Evolutionary conservation across 2,113 vertebrate genomes (phyloP).

Genomic region (Turnix velox): DNA sequence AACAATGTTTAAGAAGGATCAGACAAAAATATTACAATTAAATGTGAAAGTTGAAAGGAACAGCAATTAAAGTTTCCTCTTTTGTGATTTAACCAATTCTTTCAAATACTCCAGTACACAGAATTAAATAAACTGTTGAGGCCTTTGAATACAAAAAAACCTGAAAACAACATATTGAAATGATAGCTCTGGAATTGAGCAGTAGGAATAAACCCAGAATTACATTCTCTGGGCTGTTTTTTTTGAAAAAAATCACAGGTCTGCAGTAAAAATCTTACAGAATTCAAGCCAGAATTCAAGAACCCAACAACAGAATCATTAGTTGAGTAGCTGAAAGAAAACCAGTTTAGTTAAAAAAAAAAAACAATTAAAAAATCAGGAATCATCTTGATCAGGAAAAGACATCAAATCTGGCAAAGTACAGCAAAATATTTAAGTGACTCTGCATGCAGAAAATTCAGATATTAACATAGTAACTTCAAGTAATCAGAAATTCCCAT

Average conservation of each 20-base stretch:
- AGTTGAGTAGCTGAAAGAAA: background rate
- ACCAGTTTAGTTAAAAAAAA: background rate
- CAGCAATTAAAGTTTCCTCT: background rate
- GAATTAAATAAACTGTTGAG: background rate
- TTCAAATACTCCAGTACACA: background rate
- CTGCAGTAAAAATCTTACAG: too few species aligned
- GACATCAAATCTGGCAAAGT: background rate
- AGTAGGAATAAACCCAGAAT: background rate
- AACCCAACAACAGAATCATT: accelerated
- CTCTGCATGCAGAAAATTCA: background rate
- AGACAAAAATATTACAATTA: background rate
- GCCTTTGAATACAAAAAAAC: background rate
- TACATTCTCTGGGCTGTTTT: background rate
- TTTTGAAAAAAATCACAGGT: too few species aligned
- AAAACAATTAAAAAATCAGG: background rate
- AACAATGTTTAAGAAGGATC: accelerated
- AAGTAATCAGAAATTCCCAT: background rate
- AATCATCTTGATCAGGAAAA: background rate
- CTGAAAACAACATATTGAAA: background rate
- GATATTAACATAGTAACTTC: background rate
- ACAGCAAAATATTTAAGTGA: background rate
- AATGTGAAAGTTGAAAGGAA: background rate
- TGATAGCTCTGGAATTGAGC: background rate
- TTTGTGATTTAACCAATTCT: background rate
- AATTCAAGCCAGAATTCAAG: background rate